Conservation (phyloP, 2,113 vertebrate species). For the Prunella himalayana region DNA sequence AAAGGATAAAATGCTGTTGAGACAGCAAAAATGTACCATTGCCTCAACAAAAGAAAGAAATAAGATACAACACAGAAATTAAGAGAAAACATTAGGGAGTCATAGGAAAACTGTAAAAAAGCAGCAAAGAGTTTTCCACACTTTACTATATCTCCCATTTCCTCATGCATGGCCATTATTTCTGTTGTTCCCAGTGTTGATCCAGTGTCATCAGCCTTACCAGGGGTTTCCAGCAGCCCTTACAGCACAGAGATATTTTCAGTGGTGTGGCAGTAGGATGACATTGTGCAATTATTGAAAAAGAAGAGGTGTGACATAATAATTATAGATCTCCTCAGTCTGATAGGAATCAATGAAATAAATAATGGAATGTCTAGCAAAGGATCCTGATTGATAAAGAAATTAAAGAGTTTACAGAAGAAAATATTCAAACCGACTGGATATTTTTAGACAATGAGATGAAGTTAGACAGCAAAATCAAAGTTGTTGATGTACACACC, state of each 20-base stretch:
- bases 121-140: neutral
- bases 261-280: neutral
- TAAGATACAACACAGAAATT: neutral
- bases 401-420: neutral
- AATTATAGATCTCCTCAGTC: neutral
- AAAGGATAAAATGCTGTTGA: neutral
- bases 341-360: neutral
- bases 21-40: neutral
- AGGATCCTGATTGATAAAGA: neutral
- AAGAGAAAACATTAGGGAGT: neutral
- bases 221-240: neutral
- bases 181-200: neutral
- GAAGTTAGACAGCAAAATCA: neutral
- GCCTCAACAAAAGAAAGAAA: neutral
- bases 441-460: neutral
- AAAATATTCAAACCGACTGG: neutral
- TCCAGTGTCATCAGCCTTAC: neutral
- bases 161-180: rapidly evolving
- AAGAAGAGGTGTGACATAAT: neutral
- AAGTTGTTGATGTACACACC: neutral
- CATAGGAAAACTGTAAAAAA: neutral
- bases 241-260: neutral
- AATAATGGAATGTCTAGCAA: neutral
- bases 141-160: neutral
- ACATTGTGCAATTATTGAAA: neutral